Evolutionary conservation across 2,888 invertebrate genomes (phyloP), one percentile per base, ranked within the genome.

Genomic region (Melanchra persicariae): DNA sequence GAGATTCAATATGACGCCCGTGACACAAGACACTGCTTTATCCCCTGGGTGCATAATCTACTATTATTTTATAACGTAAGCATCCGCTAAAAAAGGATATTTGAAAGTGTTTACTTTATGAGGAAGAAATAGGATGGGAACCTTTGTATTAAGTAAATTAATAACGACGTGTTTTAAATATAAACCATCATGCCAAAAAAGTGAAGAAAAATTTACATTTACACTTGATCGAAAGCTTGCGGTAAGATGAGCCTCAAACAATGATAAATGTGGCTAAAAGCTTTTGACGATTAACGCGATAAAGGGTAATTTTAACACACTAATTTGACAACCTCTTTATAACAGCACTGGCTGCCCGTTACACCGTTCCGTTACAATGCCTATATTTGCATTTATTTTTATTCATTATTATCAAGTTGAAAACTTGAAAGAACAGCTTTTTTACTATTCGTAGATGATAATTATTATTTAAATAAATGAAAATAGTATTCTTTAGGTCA

Each of bases 271-370:
- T 78, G 72, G 70, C 80, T 87, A 88, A 89, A 89, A 87, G 87
- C 85, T 79, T 76, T 82, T 70, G 83, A 89, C 85, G 87, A 87
- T 88, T 85, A 86, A 86, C 84, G 84, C 82, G 88, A 90, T 91
- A 90, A 89, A 85, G 78, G 82, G 83, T 89, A 89, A 91, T 91
- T 91, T 89, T 87, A 89, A 87, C 89, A 87, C 85, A 84, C 87
- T 87, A 88, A 89, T 91, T 88, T 90, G 90, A 90, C 89, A 89
- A 86, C 88, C 87, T 40, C 89, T 88, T 85, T 85, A 86, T 87
- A 87, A 87, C 83, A 77, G 69, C 76, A 59, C n/a, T 55, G 73
- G 61, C 59, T 22, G 60, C 10, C 49, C 72, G 45, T 88, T 59
- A 88, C 88, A 89, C 88, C 85, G 85, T 66, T 63, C 37, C 30